Percentiles rank a stretch among this genome's conserved stretches.
Conservation (phyloP, 92 coral and sea anemone species). For the Paragorgia papillata region DNA sequence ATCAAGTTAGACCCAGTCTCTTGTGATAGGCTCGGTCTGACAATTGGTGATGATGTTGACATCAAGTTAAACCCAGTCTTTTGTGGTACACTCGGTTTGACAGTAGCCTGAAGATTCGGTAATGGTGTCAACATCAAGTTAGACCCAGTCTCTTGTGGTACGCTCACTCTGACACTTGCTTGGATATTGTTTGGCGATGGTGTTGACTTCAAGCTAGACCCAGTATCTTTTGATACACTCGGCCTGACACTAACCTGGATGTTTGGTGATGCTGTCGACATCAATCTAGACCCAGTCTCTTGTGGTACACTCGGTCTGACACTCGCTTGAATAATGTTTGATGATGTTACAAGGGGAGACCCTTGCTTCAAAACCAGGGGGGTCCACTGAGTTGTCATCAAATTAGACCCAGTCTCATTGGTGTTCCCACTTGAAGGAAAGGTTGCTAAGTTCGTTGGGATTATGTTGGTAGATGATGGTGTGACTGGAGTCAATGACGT, state of each 20-base stretch:
- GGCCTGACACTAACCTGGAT: too few relatives aligned
- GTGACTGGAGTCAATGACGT: constrained; percentile 13
- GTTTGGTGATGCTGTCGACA: not conserved
- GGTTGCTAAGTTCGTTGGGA: not conserved
- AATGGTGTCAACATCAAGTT: too few relatives aligned
- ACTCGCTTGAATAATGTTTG: not conserved
- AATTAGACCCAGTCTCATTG: not conserved
- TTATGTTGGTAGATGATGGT: constrained; percentile 7
- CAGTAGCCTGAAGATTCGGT: too few relatives aligned
- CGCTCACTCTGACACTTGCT: too few relatives aligned
- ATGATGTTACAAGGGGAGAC: not conserved
- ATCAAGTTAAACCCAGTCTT: too few relatives aligned
- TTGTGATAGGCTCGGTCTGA: too few relatives aligned
- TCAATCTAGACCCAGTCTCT: not conserved
- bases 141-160: too few relatives aligned
- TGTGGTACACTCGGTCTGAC: not conserved
- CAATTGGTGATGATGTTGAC: too few relatives aligned
- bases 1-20: too few relatives aligned
- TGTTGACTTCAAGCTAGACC: not conserved
- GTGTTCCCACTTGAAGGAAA: not conserved
- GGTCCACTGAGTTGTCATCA: not conserved
- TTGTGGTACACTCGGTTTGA: too few relatives aligned
- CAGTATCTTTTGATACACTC: too few relatives aligned
- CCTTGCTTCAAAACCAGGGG: not conserved
- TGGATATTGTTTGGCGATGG: not conserved